Evolutionary conservation across 2,888 invertebrate genomes (phyloP).

Genomic region (Leuctra nigra): DNA sequence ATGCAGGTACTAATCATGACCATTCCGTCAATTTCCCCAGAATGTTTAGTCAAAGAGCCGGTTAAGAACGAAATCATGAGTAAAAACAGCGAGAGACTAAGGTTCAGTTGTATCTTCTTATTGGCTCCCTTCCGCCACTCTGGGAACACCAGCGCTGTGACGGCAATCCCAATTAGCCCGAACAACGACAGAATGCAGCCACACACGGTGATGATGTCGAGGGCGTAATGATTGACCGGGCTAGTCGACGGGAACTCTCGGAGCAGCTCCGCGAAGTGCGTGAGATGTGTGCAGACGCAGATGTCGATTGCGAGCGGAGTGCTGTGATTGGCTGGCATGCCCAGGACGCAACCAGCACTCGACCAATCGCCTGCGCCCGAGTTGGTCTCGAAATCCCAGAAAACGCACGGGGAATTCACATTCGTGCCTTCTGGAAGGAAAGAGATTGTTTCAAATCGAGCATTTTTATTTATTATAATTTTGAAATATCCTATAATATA

Average conservation of each 20-base stretch:
- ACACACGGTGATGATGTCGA: slow-evolving; percentile 20
- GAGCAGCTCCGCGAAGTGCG: slow-evolving; percentile 26
- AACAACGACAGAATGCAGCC: slow-evolving; percentile 22
- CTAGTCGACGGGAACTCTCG: slow-evolving; percentile 2
- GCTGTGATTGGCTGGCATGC: neutral
- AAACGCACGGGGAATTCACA: slow-evolving; percentile 19
- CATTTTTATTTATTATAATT: too few relatives aligned
- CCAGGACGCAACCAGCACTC: slow-evolving; percentile 12
- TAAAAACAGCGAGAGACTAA: slow-evolving; percentile 19
- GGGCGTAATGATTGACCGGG: neutral
- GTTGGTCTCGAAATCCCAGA: slow-evolving; percentile 23
- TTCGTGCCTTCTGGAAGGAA: neutral
- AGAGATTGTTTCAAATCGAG: too few relatives aligned
- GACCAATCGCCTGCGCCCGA: slow-evolving; percentile 23
- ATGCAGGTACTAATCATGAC: slow-evolving; percentile 10
- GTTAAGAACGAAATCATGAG: slow-evolving; percentile 21
- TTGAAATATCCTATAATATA: too few relatives aligned
- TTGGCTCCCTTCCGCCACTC: slow-evolving; percentile 22
- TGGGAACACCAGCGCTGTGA: slow-evolving; percentile 15
- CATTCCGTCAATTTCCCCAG: neutral
- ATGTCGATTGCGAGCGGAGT: neutral
- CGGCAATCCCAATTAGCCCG: slow-evolving; percentile 20
- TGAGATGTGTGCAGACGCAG: slow-evolving; percentile 26
- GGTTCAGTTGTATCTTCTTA: slow-evolving; percentile 24
- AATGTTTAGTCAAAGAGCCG: neutral